Evolutionary conservation across 2,113 vertebrate species (phyloP), one percentile per base, ranked within the genome.

Genomic region (Conger conger): DNA sequence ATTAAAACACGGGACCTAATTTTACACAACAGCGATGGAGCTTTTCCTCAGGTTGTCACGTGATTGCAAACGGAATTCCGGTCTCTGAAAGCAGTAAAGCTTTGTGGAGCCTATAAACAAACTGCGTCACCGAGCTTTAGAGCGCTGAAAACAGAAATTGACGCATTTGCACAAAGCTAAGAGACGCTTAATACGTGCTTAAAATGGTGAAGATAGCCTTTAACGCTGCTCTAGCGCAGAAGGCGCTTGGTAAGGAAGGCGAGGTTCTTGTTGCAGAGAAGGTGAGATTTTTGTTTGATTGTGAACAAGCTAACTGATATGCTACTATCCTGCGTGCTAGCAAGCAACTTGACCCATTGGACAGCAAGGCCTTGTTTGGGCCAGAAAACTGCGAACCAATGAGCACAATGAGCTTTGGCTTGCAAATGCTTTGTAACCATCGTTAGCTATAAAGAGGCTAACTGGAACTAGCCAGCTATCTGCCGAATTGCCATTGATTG

Each of bases 121-220:
- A 94, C 90, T 94, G 94, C 93, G 94, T 94, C 93, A 95, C 92
- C 89, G 33, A 37, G 83, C 60, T n/a, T 73, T 73, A 73, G 33
- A 80, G 20, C 79, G 30, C 68, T 13, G 77, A 3, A 79, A 35
- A 79, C 5, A 27, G 23, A 63, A 63, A 63, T 63, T 23, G 18
- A 63, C 57, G 57, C 57, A 63, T 63, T 63, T 63, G 11, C 20
- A 23, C 76, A 23, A 60, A 84, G 76, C 8, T 76, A 60, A 63
- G 0, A 84, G 23, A 53, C 63, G 40, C 23, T n/a, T 63, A 63
- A 45, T 82, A 42, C 0, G 18, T 77, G 27, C 42, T 23, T 27
- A 87, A 82, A 60, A 97, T 97, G 97, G 97, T 97, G 93, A 97
- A 97, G 88, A 97, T 97, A 20, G 96, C 96, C 0, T 97, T 97